Percentiles rank a stretch among this genome's conserved stretches.
phyloP scores from a whole-genome alignment of 2,888 invertebrate genomes.

The Argyresthia albistria region DNA sequence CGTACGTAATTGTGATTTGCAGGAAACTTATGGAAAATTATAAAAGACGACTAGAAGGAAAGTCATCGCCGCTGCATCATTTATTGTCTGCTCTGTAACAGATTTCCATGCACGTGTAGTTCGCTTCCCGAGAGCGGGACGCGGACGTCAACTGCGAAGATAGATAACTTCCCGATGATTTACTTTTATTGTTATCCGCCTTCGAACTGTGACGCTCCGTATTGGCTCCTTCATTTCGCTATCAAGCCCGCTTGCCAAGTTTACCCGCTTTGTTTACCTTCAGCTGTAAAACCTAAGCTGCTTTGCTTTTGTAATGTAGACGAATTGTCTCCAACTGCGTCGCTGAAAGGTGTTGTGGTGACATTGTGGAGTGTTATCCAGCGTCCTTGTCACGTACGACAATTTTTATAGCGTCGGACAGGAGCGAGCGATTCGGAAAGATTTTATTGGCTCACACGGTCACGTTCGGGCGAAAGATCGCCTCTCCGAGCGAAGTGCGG shows the following conservation, averaged over 20 bases:
- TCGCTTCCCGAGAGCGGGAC: conserved; percentile 31
- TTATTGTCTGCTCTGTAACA: conserved; percentile 51
- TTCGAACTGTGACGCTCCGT: conserved; percentile 42
- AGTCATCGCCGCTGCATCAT: conserved; percentile 46
- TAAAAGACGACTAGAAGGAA: conserved; percentile 7
- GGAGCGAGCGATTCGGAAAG: conserved; percentile 32
- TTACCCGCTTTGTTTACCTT: background rate
- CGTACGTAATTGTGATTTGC: conserved; percentile 26
- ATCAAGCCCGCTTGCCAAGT: conserved; percentile 4
- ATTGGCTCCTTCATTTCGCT: conserved; percentile 6
- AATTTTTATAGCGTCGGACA: conserved; percentile 43
- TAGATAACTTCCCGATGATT: conserved; percentile 71
- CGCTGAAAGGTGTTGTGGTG: background rate
- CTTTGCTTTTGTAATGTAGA: too few species aligned
- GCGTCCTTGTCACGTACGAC: conserved; percentile 36
- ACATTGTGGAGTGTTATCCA: background rate
- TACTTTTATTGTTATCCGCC: conserved; percentile 68
- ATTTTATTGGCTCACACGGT: conserved; percentile 57
- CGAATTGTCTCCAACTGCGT: too few species aligned
- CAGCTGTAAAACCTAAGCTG: too few species aligned
- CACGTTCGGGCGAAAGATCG: conserved; percentile 48
- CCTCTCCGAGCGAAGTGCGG: conserved; percentile 39
- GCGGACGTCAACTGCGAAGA: conserved; percentile 40
- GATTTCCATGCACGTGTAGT: conserved; percentile 43
- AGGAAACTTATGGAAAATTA: background rate